phyloP scores from a whole-genome alignment of 2,888 invertebrate species.

The Pyrocoelia pectoralis region DNA sequence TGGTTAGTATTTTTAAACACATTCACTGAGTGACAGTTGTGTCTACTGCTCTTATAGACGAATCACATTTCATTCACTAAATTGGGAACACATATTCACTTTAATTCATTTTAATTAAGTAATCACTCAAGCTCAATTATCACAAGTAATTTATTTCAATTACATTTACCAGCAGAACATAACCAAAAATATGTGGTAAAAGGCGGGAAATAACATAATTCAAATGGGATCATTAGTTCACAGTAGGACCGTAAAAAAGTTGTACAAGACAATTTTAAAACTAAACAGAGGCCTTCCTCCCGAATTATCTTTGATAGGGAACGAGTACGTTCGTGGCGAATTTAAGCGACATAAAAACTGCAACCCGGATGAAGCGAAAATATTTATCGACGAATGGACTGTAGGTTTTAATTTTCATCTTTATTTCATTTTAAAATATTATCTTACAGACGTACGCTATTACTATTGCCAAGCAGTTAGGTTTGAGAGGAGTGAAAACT shows the following conservation, averaged over 20 bases:
- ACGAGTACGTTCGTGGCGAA: slow-evolving; percentile 71
- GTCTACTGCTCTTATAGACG: too few relatives aligned
- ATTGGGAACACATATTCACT: too few relatives aligned
- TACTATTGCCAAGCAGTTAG: slow-evolving; percentile 75
- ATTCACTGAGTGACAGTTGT: too few relatives aligned
- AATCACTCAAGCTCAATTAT: too few relatives aligned
- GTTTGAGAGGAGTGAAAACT: slow-evolving; percentile 61
- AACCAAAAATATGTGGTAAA: not conserved
- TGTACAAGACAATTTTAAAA: slow-evolving; percentile 69
- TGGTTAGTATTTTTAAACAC: too few relatives aligned
- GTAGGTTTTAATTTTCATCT: slow-evolving; percentile 62
- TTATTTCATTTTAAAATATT: not conserved
- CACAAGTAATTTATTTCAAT: too few relatives aligned
- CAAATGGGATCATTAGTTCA: slow-evolving; percentile 56
- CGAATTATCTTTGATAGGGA: slow-evolving; percentile 65
- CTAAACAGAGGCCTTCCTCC: slow-evolving; percentile 68
- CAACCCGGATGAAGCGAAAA: slow-evolving; percentile 70
- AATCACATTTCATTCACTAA: too few relatives aligned
- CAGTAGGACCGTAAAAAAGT: slow-evolving; percentile 61
- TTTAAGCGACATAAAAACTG: slow-evolving; percentile 85
- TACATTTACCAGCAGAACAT: not conserved
- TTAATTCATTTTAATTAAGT: too few relatives aligned
- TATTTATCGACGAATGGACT: slow-evolving; percentile 90
- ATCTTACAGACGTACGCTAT: slow-evolving; percentile 85
- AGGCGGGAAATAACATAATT: not conserved